Percentiles rank a stretch among this genome's conserved stretches.
phyloP scores from a whole-genome alignment of 2,797 vertebrate genomes.

The Leptodactylus fallax region DNA sequence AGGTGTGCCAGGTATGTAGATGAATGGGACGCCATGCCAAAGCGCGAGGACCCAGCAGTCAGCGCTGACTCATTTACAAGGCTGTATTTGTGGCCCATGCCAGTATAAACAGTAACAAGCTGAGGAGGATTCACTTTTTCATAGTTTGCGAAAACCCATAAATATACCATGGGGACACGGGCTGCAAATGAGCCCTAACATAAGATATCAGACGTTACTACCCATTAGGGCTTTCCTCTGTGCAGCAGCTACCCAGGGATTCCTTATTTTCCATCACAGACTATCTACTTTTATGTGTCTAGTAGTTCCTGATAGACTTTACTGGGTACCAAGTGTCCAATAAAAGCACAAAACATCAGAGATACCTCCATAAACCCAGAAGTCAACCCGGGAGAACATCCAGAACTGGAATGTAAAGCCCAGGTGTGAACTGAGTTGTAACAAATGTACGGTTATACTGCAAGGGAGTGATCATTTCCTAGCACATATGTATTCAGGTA shows the following conservation, averaged over 20 bases:
- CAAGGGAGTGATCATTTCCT: too few species aligned
- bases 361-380: too few species aligned
- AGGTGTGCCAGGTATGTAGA: slow-evolving; percentile 1
- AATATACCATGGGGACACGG: neutral
- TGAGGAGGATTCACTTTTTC: neutral
- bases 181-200: neutral
- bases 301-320: too few species aligned
- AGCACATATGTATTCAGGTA: neutral
- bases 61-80: neutral
- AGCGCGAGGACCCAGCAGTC: neutral
- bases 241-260: neutral
- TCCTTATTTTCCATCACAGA: neutral
- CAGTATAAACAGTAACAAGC: neutral
- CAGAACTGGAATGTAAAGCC: too few species aligned
- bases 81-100: neutral
- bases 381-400: too few species aligned
- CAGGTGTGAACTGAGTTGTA: too few species aligned
- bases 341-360: too few species aligned
- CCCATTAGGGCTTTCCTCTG: neutral
- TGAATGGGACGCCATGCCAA: neutral
- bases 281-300: too few species aligned
- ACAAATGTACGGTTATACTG: too few species aligned
- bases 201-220: neutral
- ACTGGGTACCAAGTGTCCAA: too few species aligned
- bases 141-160: neutral